Conservation (phyloP, 1,140 invertebrate species). For the Drosophila sp. region DNA sequence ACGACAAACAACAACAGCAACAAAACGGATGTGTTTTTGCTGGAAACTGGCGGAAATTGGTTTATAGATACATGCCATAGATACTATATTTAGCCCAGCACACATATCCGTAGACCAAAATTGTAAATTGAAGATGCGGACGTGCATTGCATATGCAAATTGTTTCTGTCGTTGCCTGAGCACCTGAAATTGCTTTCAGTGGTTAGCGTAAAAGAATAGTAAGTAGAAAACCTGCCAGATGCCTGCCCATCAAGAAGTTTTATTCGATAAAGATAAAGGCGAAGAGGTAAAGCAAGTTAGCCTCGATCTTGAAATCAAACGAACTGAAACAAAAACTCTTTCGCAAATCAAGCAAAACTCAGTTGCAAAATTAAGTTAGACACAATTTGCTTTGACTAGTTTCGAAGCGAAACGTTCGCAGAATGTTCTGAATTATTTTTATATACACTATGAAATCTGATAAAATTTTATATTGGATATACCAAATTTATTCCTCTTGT, state of each 20-base stretch:
- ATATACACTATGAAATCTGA: too few relatives aligned
- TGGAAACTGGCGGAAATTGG: slow-evolving; percentile 64
- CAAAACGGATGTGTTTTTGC: slow-evolving; percentile 45
- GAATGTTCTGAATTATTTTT: too few relatives aligned
- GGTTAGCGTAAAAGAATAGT: slow-evolving; percentile 15
- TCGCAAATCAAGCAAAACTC: slow-evolving; percentile 1
- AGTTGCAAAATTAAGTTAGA: slow-evolving; percentile 10
- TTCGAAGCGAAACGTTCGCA: neutral
- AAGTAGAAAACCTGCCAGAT: neutral
- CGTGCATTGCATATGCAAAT: slow-evolving; percentile 73
- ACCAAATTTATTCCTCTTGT: too few relatives aligned
- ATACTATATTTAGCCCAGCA: slow-evolving; percentile 54
- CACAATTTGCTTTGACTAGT: neutral
- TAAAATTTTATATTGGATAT: too few relatives aligned
- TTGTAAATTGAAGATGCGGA: slow-evolving; percentile 71
- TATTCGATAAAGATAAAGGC: neutral
- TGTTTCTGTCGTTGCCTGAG: slow-evolving; percentile 40
- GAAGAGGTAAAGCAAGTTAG: neutral
- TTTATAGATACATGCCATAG: slow-evolving; percentile 65
- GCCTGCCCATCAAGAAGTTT: slow-evolving; percentile 9
- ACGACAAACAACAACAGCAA: slow-evolving; percentile 32
- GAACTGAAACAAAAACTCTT: slow-evolving; percentile 4
- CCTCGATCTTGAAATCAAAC: slow-evolving; percentile 12
- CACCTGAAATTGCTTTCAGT: slow-evolving; percentile 68
- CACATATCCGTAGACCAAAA: slow-evolving; percentile 40